A percentile compares a stretch with the other conserved stretches of the same genome.
phyloP scores from a whole-genome alignment of 2,797 vertebrate species.

The Chiroxiphia lanceolata region DNA sequence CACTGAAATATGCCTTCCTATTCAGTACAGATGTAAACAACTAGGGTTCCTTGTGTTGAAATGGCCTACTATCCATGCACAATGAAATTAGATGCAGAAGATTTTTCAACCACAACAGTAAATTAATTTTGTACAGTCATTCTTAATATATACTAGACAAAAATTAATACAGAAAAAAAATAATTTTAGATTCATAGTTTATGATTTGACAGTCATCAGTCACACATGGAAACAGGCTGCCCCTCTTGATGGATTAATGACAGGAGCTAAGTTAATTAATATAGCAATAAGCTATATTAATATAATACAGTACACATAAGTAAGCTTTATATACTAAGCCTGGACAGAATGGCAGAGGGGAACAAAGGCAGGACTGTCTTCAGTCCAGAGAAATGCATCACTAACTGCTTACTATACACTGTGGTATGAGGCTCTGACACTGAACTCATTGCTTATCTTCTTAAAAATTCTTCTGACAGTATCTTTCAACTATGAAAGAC shows the following conservation, averaged over 20 bases:
- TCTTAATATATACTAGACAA: not conserved
- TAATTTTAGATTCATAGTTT: not conserved
- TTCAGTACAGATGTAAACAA: not conserved
- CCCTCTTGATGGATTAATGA: not conserved
- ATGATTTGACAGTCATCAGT: not conserved
- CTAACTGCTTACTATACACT: conserved; percentile 29
- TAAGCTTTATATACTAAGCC: not conserved
- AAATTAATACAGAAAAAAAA: not conserved
- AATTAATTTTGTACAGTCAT: not conserved
- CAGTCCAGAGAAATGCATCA: conserved; percentile 28
- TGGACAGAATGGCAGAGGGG: not conserved
- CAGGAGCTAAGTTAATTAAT: conserved; percentile 6
- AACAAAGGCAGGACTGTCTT: conserved; percentile 55
- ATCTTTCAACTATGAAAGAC: conserved; percentile 31
- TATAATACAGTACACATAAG: not conserved
- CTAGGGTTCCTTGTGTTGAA: not conserved
- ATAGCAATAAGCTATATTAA: not conserved
- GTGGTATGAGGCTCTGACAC: conserved; percentile 45
- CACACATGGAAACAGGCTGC: not conserved
- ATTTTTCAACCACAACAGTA: not conserved
- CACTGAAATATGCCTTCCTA: not conserved
- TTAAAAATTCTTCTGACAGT: conserved; percentile 43
- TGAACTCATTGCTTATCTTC: conserved; percentile 47
- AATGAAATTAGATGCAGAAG: not conserved
- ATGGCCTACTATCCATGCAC: not conserved